Percentiles rank a stretch among this genome's conserved stretches.
Evolutionary conservation across 2,888 invertebrate genomes (phyloP).

Genomic region (Watsonalla cultraria): DNA sequence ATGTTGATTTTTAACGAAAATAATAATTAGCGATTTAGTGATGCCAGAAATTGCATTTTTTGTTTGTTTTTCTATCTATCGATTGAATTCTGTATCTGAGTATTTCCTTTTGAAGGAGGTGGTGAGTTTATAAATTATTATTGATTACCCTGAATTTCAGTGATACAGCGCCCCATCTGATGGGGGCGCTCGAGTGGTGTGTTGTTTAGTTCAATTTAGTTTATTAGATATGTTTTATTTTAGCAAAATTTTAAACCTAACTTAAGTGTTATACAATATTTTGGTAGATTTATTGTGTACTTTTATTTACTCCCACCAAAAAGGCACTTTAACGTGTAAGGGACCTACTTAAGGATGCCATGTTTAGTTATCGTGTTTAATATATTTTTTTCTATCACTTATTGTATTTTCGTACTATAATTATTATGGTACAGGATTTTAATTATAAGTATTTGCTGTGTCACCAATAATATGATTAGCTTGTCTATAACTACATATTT

Average conservation of each 20-base stretch:
- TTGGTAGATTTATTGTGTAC: slow-evolving; percentile 69
- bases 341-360: slow-evolving; percentile 52
- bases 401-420: slow-evolving; percentile 41
- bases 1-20: slow-evolving; percentile 69
- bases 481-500: slow-evolving; percentile 33
- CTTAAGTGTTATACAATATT: slow-evolving; percentile 77
- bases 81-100: slow-evolving; percentile 44
- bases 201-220: slow-evolving; percentile 79
- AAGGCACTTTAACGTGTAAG: slow-evolving; percentile 58
- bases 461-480: slow-evolving; percentile 76
- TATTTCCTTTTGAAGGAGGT: slow-evolving; percentile 57
- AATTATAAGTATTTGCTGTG: slow-evolving; percentile 71
- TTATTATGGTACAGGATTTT: slow-evolving; percentile 58
- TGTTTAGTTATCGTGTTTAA: slow-evolving; percentile 58
- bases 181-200: slow-evolving; percentile 65
- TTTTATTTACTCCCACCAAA: slow-evolving; percentile 74
- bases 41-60: slow-evolving; percentile 76
- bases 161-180: slow-evolving; percentile 72
- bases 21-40: slow-evolving; percentile 57
- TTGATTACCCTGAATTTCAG: slow-evolving; percentile 68
- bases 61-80: slow-evolving; percentile 40
- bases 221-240: slow-evolving; percentile 79
- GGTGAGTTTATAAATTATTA: slow-evolving; percentile 60
- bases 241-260: slow-evolving; percentile 77
- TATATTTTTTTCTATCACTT: slow-evolving; percentile 49